Base-by-base conservation (phyloP, 1,140 invertebrate species). In the Orussus abietinus region DNA sequence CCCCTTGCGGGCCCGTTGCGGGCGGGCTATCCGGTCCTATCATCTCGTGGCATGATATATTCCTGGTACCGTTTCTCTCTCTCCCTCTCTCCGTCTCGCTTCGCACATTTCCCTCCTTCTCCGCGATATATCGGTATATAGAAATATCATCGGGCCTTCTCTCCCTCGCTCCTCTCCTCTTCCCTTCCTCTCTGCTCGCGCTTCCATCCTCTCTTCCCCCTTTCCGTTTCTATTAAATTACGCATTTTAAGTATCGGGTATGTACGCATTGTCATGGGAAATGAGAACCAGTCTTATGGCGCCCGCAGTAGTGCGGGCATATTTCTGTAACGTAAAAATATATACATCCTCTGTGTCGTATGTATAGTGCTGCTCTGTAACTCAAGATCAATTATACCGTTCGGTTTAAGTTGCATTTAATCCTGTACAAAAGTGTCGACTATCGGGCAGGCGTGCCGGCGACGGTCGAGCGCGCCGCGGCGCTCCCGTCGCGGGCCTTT, bases 271-370 rank as follows among this genome's bases (percentile, higher is more conserved):
- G 61, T 60, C 49, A 57, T 64, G 70, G 67, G 69, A 73, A 73
- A 73, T 73, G 69, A 73, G 70, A 72, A 73, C 70, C 70, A 73
- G 70, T 73, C 70, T 73, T 73, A 73, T 73, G 62, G 64, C 61
- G 55, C 68, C 64, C 53, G 61, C 57, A 57, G 59, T 44, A 51
- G 64, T 56, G 51, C 66, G 63, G 66, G 66, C 66, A 73, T 72
- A 71, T 72, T 47, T 73, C 70, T 73, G 70, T 73, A 73, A 73
- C 70, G 69, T 70, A 73, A 73, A 73, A 73, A 73, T 73, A 73
- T 73, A 73, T 73, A 73, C 70, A 73, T 69, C 62, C 61, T 73
- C 69, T 73, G 69, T 73, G 67, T 71, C 59, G 66, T 73, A 72
- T 73, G 67, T 73, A 71, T 72, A 72, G 69, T 73, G 70, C 69